Evolutionary conservation across 1,140 invertebrate species (phyloP).

Genomic region (Metopolophium dirhodum): DNA sequence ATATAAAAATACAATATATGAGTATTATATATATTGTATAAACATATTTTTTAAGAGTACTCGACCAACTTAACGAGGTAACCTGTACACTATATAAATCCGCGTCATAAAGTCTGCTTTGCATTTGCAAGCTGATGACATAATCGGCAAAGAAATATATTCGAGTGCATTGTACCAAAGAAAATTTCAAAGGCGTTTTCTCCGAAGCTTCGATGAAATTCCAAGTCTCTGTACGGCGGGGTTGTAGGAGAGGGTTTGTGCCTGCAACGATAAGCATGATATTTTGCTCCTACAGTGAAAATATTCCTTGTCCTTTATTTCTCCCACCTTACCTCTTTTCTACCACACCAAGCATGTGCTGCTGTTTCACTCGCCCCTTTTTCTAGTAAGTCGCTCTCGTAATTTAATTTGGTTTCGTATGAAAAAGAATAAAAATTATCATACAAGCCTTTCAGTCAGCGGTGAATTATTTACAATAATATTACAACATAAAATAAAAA

Average conservation of each 20-base stretch:
- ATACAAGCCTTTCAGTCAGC: neutral
- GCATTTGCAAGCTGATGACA: neutral
- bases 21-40: neutral
- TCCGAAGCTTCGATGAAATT: slow-evolving; percentile 3
- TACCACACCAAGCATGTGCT: neutral
- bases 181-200: slow-evolving; percentile 32
- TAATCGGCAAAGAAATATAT: slow-evolving; percentile 42
- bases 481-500: neutral
- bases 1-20: neutral
- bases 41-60: neutral
- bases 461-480: slow-evolving; percentile 29
- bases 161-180: neutral
- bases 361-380: neutral
- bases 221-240: neutral
- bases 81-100: neutral
- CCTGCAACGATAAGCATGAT: slow-evolving; percentile 26
- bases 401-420: slow-evolving; percentile 48
- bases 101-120: neutral
- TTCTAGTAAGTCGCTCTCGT: slow-evolving; percentile 13
- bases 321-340: neutral
- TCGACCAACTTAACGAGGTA: neutral
- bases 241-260: neutral
- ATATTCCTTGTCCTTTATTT: slow-evolving; percentile 5
- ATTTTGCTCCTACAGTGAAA: slow-evolving; percentile 7
- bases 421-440: slow-evolving; percentile 45